Conservation (phyloP, 2,113 vertebrate genomes). For the Brachypodius melanocephalos region DNA sequence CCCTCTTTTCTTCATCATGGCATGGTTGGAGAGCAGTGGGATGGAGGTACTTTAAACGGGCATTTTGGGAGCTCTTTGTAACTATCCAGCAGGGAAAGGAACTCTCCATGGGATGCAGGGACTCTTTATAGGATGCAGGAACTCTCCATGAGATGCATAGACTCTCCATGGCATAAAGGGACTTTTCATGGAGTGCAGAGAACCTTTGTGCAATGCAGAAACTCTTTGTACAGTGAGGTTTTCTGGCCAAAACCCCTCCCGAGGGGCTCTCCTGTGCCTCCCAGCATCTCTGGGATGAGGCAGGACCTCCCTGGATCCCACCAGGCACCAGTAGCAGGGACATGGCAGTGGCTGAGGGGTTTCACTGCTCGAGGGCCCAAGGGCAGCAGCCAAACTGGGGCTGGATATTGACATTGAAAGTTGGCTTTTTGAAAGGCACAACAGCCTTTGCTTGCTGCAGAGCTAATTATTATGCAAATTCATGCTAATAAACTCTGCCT, state of each 20-base stretch:
- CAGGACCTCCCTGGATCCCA: neutral
- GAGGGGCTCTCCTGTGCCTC: neutral
- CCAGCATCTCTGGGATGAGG: neutral
- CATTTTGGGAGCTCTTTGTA: neutral
- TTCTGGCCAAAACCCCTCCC: neutral
- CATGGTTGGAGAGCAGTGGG: neutral
- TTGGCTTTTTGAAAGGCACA: slow-evolving; percentile 75
- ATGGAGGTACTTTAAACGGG: accelerated
- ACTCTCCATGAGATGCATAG: neutral
- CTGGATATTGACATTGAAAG: slow-evolving; percentile 77
- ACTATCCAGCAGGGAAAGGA: neutral
- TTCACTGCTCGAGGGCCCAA: neutral
- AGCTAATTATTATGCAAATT: slow-evolving; percentile 85
- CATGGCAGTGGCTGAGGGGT: accelerated
- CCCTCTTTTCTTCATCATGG: accelerated
- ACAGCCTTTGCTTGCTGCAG: slow-evolving; percentile 71
- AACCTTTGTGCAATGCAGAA: neutral
- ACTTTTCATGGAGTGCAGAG: too few species aligned
- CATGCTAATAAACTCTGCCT: slow-evolving; percentile 82
- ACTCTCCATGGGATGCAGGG: neutral
- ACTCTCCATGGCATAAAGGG: accelerated
- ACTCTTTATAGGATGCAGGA: neutral
- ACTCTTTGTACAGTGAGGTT: neutral
- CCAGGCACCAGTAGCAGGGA: accelerated
- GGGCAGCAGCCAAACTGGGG: slow-evolving; percentile 16